A percentile compares a stretch with the other conserved stretches of the same genome.
Evolutionary conservation across 2,797 vertebrate genomes (phyloP).

Genomic region (Podarcis siculus): DNA sequence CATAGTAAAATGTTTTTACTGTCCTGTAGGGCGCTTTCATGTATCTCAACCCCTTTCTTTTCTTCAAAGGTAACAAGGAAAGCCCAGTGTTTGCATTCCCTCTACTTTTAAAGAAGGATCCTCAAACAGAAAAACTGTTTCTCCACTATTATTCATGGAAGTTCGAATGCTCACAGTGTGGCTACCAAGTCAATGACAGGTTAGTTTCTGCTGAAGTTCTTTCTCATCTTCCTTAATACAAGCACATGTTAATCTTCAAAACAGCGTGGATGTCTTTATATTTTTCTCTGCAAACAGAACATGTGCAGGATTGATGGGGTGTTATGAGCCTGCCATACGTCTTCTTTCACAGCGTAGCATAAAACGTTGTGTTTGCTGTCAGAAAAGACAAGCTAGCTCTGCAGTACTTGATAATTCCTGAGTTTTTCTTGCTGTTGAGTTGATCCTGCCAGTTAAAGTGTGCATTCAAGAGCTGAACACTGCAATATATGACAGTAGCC

Average conservation of each 20-base stretch:
- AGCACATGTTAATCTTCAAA: not conserved
- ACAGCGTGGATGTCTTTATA: slow-evolving; percentile 5
- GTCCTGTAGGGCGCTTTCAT: not conserved
- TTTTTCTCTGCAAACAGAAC: not conserved
- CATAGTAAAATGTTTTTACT: not conserved
- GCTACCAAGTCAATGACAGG: slow-evolving; percentile 80
- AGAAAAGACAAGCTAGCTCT: not conserved
- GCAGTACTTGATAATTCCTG: not conserved
- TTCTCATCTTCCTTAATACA: not conserved
- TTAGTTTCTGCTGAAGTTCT: slow-evolving; percentile 61
- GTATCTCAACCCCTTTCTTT: slow-evolving; percentile 43
- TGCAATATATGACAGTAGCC: not conserved
- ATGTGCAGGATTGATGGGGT: not conserved
- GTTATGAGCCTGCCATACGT: not conserved
- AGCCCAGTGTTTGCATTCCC: slow-evolving; percentile 92
- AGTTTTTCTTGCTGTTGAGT: not conserved
- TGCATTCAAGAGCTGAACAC: not conserved
- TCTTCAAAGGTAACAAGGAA: slow-evolving; percentile 83
- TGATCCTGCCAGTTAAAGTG: not conserved
- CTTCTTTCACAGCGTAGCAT: not conserved
- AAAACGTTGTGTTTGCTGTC: not conserved
- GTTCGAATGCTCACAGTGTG: slow-evolving; percentile 86
- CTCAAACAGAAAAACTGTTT: slow-evolving; percentile 82
- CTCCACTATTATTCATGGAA: slow-evolving; percentile 85
- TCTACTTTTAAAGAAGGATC: slow-evolving; percentile 82